These are phyloP conservation scores for Neomorphus geoffroyi DNA, from an alignment of 2,797 vertebrate genomes.

Conservation along the genomic window DNA sequence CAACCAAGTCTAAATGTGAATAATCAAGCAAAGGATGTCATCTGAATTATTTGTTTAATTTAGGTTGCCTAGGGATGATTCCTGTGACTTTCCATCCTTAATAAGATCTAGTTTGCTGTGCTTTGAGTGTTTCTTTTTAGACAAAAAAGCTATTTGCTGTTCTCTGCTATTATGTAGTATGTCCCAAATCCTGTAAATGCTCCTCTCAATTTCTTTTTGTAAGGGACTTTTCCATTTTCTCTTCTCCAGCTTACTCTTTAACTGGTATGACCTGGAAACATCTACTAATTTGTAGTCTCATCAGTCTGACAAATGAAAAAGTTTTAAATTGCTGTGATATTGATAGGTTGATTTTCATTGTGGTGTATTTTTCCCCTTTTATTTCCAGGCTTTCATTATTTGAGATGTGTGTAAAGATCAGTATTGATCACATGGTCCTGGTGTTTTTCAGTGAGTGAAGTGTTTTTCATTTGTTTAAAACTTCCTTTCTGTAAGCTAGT, in stretches of 20 bases:
- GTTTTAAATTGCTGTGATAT: neutral
- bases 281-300: neutral
- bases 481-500: neutral
- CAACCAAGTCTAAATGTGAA: neutral
- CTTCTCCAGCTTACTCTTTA: neutral
- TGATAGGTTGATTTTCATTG: neutral
- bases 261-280: neutral
- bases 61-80: conserved; percentile 2
- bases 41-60: conserved; percentile 29
- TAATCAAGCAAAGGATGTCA: neutral
- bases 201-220: neutral
- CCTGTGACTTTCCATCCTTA: neutral
- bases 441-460: neutral
- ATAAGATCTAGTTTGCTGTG: neutral
- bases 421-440: neutral
- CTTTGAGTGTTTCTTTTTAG: neutral
- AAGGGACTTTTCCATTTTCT: neutral
- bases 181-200: neutral
- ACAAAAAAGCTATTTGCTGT: neutral
- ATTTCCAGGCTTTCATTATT: neutral
- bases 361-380: neutral
- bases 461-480: neutral
- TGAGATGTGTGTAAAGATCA: neutral
- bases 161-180: neutral
- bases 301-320: neutral